phyloP scores from a whole-genome alignment of 2,888 invertebrate species.

The Chrysodeixis includens region DNA sequence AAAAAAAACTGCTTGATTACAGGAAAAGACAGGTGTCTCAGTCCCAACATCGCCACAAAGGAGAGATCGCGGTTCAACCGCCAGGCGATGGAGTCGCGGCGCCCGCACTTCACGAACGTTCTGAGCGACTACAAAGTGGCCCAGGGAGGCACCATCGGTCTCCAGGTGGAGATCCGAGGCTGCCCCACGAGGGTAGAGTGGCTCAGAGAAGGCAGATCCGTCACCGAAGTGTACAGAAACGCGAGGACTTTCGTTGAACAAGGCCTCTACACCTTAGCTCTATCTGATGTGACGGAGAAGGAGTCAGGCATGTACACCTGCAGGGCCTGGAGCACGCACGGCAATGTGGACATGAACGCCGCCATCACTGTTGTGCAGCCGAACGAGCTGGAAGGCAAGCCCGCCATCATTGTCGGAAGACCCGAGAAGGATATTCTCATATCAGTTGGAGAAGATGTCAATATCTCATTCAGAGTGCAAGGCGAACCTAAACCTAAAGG shows the following conservation, averaged over 20 bases:
- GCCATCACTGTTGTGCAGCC: conserved; percentile 92
- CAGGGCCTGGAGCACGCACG: conserved; percentile 92
- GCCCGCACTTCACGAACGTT: conserved; percentile 92
- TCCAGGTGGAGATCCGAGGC: conserved; percentile 94
- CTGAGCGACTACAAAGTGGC: conserved; percentile 93
- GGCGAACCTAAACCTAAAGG: conserved; percentile 96
- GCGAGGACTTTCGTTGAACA: conserved; percentile 91
- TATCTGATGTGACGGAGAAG: conserved; percentile 92
- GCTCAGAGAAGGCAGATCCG: conserved; percentile 91
- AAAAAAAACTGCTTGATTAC: conserved; percentile 40
- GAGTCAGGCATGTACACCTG: conserved; percentile 94
- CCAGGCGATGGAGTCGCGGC: conserved; percentile 84
- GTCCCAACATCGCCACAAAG: conserved; percentile 74
- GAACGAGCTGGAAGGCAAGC: conserved; percentile 91
- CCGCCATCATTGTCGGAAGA: conserved; percentile 93
- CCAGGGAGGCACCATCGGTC: conserved; percentile 93
- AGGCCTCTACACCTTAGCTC: conserved; percentile 92
- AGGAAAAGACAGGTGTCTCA: conserved; percentile 75
- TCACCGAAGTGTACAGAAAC: conserved; percentile 89
- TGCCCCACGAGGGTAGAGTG: conserved; percentile 93
- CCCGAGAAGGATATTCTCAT: conserved; percentile 94
- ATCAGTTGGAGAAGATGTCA: conserved; percentile 94
- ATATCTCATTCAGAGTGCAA: conserved; percentile 94
- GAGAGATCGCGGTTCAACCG: conserved; percentile 76
- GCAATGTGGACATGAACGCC: conserved; percentile 92